Percentiles rank a stretch among this genome's conserved stretches.
These are phyloP conservation scores for Gasteruption jaculator DNA, from an alignment of 2,888 invertebrate genomes.

Conservation along the genomic window DNA sequence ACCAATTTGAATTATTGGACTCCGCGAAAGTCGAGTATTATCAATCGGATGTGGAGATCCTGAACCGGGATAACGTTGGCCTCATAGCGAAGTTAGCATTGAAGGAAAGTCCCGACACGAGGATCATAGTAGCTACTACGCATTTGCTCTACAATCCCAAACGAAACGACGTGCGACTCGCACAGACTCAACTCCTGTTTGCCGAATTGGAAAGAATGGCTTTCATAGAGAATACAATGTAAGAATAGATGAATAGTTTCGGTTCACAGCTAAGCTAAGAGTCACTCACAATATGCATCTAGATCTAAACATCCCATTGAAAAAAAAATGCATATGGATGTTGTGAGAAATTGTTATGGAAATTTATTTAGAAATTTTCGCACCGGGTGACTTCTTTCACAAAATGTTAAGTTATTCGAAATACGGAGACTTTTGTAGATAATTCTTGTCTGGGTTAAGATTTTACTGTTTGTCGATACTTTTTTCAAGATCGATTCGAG, in stretches of 20 bases:
- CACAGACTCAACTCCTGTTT: slow-evolving; percentile 79
- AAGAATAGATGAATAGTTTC: slow-evolving; percentile 24
- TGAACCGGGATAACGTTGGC: slow-evolving; percentile 87
- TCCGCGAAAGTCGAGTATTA: slow-evolving; percentile 68
- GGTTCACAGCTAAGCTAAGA: no score
- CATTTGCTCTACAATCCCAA: slow-evolving; percentile 91
- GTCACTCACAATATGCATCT: no score
- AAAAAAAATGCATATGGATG: no score
- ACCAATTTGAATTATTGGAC: slow-evolving; percentile 64
- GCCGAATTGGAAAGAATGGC: slow-evolving; percentile 80
- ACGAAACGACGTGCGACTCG: slow-evolving; percentile 83
- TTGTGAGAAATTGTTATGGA: no score
- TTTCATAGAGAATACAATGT: slow-evolving; percentile 49
- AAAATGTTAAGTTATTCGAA: no score
- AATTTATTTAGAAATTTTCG: no score
- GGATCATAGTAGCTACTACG: slow-evolving; percentile 83
- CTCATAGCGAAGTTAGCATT: slow-evolving; percentile 71
- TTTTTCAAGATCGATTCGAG: no score
- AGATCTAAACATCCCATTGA: no score
- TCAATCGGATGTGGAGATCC: slow-evolving; percentile 58
- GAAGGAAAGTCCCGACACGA: slow-evolving; percentile 51
- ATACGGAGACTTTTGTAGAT: no score
- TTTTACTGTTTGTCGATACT: no score
- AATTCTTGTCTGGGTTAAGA: no score
- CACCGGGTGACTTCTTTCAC: no score